Conservation (phyloP, 2,888 invertebrate species). For the Lycia hirtaria region DNA sequence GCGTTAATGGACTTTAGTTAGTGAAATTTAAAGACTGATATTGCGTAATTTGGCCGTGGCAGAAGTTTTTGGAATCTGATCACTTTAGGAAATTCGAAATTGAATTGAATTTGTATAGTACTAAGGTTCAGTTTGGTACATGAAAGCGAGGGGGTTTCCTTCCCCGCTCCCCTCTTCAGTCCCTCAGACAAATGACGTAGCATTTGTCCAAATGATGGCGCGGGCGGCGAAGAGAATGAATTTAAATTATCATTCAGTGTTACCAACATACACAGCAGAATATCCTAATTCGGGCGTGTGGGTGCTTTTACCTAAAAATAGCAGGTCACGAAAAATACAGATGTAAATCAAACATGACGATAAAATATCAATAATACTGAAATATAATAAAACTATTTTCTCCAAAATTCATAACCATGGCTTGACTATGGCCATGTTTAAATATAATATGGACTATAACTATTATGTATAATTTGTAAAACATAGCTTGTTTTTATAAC, state of each 20-base stretch:
- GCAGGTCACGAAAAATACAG: too few species aligned
- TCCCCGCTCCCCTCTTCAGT: slow-evolving; percentile 63
- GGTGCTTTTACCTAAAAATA: slow-evolving; percentile 44
- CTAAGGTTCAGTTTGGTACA: slow-evolving; percentile 58
- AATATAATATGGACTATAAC: too few species aligned
- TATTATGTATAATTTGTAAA: too few species aligned
- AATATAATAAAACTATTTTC: too few species aligned
- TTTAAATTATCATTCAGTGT: slow-evolving; percentile 86
- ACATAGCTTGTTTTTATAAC: too few species aligned
- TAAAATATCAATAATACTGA: too few species aligned
- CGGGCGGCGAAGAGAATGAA: slow-evolving; percentile 86
- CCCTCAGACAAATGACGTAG: slow-evolving; percentile 84
- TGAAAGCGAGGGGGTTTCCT: slow-evolving; percentile 48
- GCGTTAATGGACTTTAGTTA: slow-evolving; percentile 61
- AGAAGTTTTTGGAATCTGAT: slow-evolving; percentile 78
- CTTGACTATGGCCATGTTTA: too few species aligned
- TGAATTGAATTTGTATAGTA: slow-evolving; percentile 46
- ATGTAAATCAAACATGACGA: too few species aligned
- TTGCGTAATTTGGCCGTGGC: slow-evolving; percentile 59
- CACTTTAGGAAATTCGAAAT: slow-evolving; percentile 52
- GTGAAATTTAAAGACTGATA: slow-evolving; percentile 57
- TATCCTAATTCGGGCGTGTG: slow-evolving; percentile 73
- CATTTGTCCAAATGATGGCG: slow-evolving; percentile 87
- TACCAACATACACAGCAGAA: slow-evolving; percentile 78
- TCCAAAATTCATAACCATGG: too few species aligned